Base-by-base conservation (phyloP, 2,888 invertebrate genomes). In the Stramonita haemastoma region DNA sequence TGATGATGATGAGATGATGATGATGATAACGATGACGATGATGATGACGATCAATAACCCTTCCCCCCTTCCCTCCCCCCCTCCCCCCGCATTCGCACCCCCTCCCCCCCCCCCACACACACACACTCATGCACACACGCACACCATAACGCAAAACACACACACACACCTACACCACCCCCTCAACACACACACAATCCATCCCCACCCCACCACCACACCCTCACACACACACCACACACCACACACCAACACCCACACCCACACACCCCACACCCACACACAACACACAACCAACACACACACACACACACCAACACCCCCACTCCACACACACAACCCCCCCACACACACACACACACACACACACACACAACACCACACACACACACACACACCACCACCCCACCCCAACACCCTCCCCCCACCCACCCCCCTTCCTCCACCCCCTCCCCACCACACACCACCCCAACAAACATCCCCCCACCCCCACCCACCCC, bases 21-120 rank as follows among this genome's bases (percentile, higher is more conserved):
- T 85, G 26, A 22, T 85, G 46, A 85, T 56, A 26, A 85, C 22
- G 29, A 84, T 84, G 84, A 84, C 46, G 84, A 84, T 84, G 26
- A 84, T 84, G 84, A 84, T 84, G 84, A 46, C 46, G 84, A 22
- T 46, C 46, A 2, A 46, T 8, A 5, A 46, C 8, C 8, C 46
- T 46, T 8, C 46, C 46, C 46, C 46, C 46, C 46, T 8, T 8
- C 46, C 46, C 46, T 8, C 46, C 46, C 46, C 46, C 46, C 46
- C 46, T 8, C 46, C 46, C 46, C 46, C 46, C 46, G 4, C 46
- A 5, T 2, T 46, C 46, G 4, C 46, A 2, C 46, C 8, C 46
- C 46, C 46, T 46, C 46, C 46, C 8, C 46, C 46, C 46, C 46
- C 46, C 46, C 46, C 46, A 46, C 46, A 46, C 46, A 46, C 46